Evolutionary conservation across 2,888 invertebrate genomes (phyloP).

Genomic region (Xestia rhomboidea): DNA sequence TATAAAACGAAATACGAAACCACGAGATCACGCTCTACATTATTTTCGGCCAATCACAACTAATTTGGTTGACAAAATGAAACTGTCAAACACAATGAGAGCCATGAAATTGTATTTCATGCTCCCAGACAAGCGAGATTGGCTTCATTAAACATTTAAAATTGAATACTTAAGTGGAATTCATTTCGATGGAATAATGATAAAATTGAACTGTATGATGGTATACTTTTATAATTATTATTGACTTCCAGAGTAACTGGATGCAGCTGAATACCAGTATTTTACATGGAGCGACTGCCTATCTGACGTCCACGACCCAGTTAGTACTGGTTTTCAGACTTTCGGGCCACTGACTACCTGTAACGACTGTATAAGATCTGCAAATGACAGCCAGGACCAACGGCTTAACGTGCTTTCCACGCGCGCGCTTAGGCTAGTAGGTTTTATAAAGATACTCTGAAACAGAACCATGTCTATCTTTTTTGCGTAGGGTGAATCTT

Average conservation of each 20-base stretch:
- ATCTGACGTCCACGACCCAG: too few species aligned
- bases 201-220: not conserved
- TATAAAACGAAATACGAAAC: not conserved
- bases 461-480: too few species aligned
- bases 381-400: too few species aligned
- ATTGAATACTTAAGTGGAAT: not conserved
- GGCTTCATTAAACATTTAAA: not conserved
- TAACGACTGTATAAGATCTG: too few species aligned
- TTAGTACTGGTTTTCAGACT: too few species aligned
- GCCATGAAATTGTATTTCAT: constrained; percentile 32
- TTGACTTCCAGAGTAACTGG: too few species aligned
- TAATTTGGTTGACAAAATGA: constrained; percentile 24
- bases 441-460: not conserved
- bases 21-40: not conserved
- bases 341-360: too few species aligned
- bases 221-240: too few species aligned
- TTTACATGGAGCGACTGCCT: too few species aligned
- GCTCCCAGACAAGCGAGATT: not conserved
- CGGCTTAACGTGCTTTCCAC: too few species aligned
- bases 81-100: constrained; percentile 24
- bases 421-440: not conserved
- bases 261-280: too few species aligned
- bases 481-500: not conserved
- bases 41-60: constrained; percentile 15
- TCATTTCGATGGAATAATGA: not conserved